Base-by-base conservation (phyloP, 2,113 vertebrate genomes). In the Poeciliopsis retropinna region DNA sequence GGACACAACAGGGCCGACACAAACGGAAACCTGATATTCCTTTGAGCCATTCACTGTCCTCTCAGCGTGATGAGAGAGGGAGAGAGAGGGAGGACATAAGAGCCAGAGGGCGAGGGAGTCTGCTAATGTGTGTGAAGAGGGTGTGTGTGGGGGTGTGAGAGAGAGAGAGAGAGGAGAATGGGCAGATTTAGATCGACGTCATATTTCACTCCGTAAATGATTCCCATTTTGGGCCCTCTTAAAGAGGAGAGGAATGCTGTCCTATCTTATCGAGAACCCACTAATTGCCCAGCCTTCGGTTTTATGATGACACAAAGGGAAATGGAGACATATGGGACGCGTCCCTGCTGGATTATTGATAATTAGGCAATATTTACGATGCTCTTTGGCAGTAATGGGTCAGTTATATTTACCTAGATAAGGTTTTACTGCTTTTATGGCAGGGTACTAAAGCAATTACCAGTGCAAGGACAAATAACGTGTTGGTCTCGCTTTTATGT, bases 351-450 rank as follows among this genome's bases (percentile, higher is more conserved):
- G 71, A 88, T 92, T 87, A 91, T 91, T 88, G 89, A 92, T 91
- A 88, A 92, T 87, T 85, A 76, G 64, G 83, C 66, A 87, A 87
- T 90, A 88, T 89, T 93, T 91, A 89, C 51, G 41, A 76, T 82
- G 22, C 81, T 88, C 79, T 79, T 91, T 67, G 30, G 80, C 54
- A 6, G 81, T 87, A 91, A 90, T 89, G 85, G 79, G 22, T 74
- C 76, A 54, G 75, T 76, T 76, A 76, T 92, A 83, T 94, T 92
- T 92, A 88, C 80, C 76, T 73, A 81, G 70, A 92, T 92, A 88
- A 91, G 78, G 7, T 64, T 92, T 92, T 88, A 92, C 87, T 88
- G 86, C 86, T 80, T 92, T 91, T 79, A 90, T 84, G 72, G 83
- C 81, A 63, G 82, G 77, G 76, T 85, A 79, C 81, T 90, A 89